Conservation (phyloP, 2,888 invertebrate genomes). For the Acanthosoma haemorrhoidale region DNA sequence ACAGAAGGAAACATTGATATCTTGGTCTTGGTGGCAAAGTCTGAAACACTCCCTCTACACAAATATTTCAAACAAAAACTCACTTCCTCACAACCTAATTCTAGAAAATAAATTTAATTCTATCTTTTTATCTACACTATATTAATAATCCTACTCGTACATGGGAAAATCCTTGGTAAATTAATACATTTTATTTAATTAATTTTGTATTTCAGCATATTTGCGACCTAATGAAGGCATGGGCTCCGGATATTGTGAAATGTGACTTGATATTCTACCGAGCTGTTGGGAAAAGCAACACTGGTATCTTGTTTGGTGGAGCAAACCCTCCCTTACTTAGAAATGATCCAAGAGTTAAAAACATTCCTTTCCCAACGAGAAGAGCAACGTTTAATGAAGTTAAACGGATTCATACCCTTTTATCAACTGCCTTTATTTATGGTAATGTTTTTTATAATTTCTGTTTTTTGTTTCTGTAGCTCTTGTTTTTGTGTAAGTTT, state of each 20-base stretch:
- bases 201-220: slow-evolving; percentile 58
- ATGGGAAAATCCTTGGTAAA: no score
- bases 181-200: no score
- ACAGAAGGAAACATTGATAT: no score
- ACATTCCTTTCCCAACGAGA: slow-evolving; percentile 74
- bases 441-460: slow-evolving; percentile 49
- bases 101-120: no score
- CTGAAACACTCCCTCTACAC: no score
- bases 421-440: slow-evolving; percentile 62
- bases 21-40: no score
- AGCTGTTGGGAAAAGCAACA: slow-evolving; percentile 67
- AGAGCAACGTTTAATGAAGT: slow-evolving; percentile 77
- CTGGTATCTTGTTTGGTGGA: slow-evolving; percentile 67
- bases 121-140: no score
- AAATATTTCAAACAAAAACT: no score
- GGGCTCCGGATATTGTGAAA: slow-evolving; percentile 60
- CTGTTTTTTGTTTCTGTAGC: background rate
- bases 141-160: no score
- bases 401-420: slow-evolving; percentile 63
- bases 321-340: slow-evolving; percentile 62
- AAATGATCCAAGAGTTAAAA: slow-evolving; percentile 58
- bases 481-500: background rate
- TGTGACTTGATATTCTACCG: slow-evolving; percentile 71
- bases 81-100: no score
- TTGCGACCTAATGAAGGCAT: slow-evolving; percentile 61